Conservation (phyloP, 1,140 invertebrate genomes). For the Belonocnema kinseyi region DNA sequence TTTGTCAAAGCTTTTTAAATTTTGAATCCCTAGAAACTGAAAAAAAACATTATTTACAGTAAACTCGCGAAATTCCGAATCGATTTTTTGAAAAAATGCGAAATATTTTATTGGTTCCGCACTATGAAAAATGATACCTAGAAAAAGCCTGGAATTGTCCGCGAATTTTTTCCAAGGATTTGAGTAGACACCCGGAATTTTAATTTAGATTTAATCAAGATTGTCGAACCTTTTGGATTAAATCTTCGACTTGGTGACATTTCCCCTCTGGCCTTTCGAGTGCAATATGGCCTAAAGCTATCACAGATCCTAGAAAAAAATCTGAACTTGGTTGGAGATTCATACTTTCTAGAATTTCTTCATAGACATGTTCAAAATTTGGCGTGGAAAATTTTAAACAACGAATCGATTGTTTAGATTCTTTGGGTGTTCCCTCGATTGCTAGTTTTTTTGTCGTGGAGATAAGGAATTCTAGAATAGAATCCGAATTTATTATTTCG, state of each 20-base stretch:
- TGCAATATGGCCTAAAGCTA: neutral
- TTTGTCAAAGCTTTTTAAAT: too few species aligned
- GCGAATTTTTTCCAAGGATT: too few species aligned
- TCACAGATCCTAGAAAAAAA: conserved; percentile 2
- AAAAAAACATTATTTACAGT: too few species aligned
- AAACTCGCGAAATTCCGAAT: neutral
- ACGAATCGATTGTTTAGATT: neutral
- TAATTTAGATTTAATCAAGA: neutral
- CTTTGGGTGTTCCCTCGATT: neutral
- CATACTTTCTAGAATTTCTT: neutral
- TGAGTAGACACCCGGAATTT: neutral
- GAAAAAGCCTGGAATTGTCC: too few species aligned
- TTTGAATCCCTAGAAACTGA: too few species aligned
- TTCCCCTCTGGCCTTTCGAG: neutral
- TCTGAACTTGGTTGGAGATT: neutral
- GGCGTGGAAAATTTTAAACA: neutral
- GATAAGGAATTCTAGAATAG: neutral
- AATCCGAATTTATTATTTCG: neutral
- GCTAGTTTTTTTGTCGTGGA: neutral
- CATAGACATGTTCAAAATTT: neutral
- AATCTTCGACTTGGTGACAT: neutral
- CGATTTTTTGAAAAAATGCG: neutral
- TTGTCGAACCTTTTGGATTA: neutral
- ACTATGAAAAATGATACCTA: too few species aligned
- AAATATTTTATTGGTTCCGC: too few species aligned